Evolutionary conservation across 30 jellyfish, hydroid and myxozoan genomes (phyloP).

Genomic region (Hydra vulgaris): DNA sequence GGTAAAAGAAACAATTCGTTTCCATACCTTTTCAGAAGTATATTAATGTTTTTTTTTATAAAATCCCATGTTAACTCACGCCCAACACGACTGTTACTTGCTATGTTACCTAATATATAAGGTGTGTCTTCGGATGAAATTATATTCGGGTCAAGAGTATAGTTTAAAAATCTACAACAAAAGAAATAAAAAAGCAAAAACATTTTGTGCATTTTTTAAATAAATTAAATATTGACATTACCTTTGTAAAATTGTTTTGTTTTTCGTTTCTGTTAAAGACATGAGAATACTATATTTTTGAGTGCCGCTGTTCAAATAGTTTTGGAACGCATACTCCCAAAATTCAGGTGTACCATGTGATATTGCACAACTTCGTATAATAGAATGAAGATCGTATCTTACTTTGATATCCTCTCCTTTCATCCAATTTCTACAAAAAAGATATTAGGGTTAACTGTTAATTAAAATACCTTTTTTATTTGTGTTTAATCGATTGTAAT

Average conservation of each 20-base stretch:
- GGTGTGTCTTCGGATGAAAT: conserved; percentile 19
- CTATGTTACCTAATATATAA: conserved; percentile 21
- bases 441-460: too few species aligned
- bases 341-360: background rate
- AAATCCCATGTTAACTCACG: conserved; percentile 58
- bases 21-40: conserved; percentile 16
- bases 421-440: conserved; percentile 45
- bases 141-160: background rate
- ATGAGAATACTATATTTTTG: background rate
- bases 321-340: conserved; percentile 9
- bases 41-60: conserved; percentile 34
- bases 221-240: too few species aligned
- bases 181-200: too few species aligned
- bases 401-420: conserved; percentile 8
- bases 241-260: conserved; percentile 14
- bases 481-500: too few species aligned
- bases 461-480: too few species aligned
- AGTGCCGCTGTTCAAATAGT: conserved; percentile 6
- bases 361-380: conserved; percentile 12
- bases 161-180: conserved; percentile 9
- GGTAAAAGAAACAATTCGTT: conserved; percentile 26
- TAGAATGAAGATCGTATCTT: background rate
- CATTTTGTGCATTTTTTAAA: too few species aligned
- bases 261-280: conserved; percentile 8
- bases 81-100: conserved; percentile 50